phyloP scores from a whole-genome alignment of 2,888 invertebrate genomes.

The Vanessa cardui region DNA sequence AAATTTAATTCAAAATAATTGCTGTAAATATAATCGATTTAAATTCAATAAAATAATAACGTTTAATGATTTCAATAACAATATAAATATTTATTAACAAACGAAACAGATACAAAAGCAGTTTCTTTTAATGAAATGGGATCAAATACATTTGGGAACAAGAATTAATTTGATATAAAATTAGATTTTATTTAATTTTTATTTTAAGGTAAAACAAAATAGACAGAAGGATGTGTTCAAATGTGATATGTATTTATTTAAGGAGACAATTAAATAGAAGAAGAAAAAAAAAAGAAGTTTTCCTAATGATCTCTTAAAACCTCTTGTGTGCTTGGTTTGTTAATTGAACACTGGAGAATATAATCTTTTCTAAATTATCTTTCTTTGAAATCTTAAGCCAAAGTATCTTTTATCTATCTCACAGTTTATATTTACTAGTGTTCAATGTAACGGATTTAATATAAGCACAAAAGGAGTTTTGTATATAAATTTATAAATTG shows the following conservation, averaged over 20 bases:
- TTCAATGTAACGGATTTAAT: conserved; percentile 34
- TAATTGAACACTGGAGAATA: conserved; percentile 46
- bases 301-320: conserved; percentile 81
- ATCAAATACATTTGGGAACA: conserved; percentile 38
- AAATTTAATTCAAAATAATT: too few species aligned
- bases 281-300: conserved; percentile 72
- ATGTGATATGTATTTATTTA: conserved; percentile 81
- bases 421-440: conserved; percentile 39
- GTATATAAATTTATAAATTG: conserved; percentile 79
- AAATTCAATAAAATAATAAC: not conserved
- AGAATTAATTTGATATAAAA: conserved; percentile 45
- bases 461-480: conserved; percentile 67
- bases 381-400: conserved; percentile 18
- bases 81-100: conserved; percentile 1
- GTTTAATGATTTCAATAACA: conserved; percentile 2
- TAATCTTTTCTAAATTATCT: conserved; percentile 15
- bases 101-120: not conserved
- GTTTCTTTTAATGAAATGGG: conserved; percentile 13
- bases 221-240: conserved; percentile 79
- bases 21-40: too few species aligned
- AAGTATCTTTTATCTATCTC: conserved; percentile 19
- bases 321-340: conserved; percentile 69
- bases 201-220: conserved; percentile 59
- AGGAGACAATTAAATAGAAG: conserved; percentile 63
- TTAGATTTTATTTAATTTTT: conserved; percentile 45